Evolutionary conservation across 2,888 invertebrate genomes (phyloP), one percentile per base, ranked within the genome.

Genomic region (Tryphoninae sp.): DNA sequence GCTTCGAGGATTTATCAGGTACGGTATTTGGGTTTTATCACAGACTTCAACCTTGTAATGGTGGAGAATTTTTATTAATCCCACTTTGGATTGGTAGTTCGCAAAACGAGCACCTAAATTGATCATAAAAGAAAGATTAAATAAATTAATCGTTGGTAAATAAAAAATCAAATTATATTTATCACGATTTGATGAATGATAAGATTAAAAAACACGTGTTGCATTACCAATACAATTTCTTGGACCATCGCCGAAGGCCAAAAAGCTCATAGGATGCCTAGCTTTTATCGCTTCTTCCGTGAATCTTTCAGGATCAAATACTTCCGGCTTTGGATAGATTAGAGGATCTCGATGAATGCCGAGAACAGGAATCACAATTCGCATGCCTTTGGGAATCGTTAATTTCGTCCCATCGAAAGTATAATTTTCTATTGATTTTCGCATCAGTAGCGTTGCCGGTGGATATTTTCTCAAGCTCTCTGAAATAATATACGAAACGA

Each of bases 391-490:
- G 22, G 81, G 85, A 61, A 85, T 83, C 16, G 82, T 81, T 13
- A 85, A 64, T 40, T 83, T 78, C 6, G 78, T 76, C 4, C 72
- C 84, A 2, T 62, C 33, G 45, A 86, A 85, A 40, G 83, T 86
- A 33, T 86, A 86, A 0, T 87, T 62, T 42, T 84, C 78, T 2
- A 83, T 82, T 7, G 92, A 91, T 55, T 86, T 84, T 80, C 92
- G 87, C 45, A 89, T 88, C 16, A 92, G 80, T 6, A 86, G 68
- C 9, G 89, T 83, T 0, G 89, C 87, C 2, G 92, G 91, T 64
- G 93, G 93, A 86, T 92, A 92, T 67, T 91, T 90, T 19, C 93
- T 88, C 23, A 93, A 84, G 0, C 93, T 92, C 87, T 93, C 93
- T 92, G 26, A 11, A 76, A 79, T 58, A 45, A 53, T 33, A 53